Evolutionary conservation across 2,113 vertebrate species (phyloP), one percentile per base, ranked within the genome.

Genomic region (Siniperca chuatsi): DNA sequence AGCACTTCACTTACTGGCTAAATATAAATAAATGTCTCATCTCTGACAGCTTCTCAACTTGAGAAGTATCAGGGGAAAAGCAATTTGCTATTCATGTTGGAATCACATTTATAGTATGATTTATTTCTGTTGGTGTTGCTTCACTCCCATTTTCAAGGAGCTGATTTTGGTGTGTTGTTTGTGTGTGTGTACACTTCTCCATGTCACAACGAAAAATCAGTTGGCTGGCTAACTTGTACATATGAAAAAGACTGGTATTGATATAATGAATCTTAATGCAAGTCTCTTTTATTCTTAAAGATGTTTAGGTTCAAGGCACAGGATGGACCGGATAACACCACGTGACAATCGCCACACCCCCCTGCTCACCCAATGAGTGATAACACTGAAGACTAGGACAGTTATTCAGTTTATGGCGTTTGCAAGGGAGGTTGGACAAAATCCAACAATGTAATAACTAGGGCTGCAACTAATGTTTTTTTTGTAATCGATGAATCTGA

Each of bases 1-100:
- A 81, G 79, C 46, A 86, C 90, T 90, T 92, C 86, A 89, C 78
- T 89, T 86, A 78, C 79, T 66, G 58, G 76, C 84, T 92, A 92
- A 91, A 92, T 89, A 94, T 92, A 93, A 93, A 89, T 52, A 80
- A 75, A 77, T 10, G 86, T 82, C 81, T 84, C 61, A 89, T 90
- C 72, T 77, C 64, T 86, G 86, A 86, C 87, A 87, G 65, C 68
- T 44, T 66, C 25, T 92, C 69, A 82, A 90, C 76, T 82, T 84
- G 29, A 83, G 44, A 77, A 74, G 66, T 66, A 79, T 87, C 58
- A 55, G 23, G 48, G 66, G 2, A 84, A 76, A 55, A 55, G 76
- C 44, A 33, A 58, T 58, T 79, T 78, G 23, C 48, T 73, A 21
- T 81, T 87, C 55, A 69, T 81, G 71, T 58, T 65, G 42, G 70